Percentiles rank a stretch among this genome's conserved stretches.
phyloP scores from a whole-genome alignment of 2,797 vertebrate genomes.

The Pteronotus mesoamericanus region DNA sequence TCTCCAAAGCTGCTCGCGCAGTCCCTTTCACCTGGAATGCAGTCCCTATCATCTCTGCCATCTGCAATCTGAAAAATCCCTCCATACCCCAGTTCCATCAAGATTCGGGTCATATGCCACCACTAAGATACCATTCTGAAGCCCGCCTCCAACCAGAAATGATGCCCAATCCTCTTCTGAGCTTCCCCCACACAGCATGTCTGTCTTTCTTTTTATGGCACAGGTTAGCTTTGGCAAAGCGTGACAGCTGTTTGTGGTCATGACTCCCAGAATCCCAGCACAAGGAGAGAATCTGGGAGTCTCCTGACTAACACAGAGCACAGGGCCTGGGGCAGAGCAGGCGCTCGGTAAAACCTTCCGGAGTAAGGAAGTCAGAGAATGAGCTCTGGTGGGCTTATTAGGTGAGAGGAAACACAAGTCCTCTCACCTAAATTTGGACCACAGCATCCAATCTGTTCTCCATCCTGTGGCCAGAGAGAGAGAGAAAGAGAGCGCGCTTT shows the following conservation, averaged over 20 bases:
- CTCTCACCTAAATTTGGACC: conserved; percentile 10
- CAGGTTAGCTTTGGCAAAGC: conserved; percentile 60
- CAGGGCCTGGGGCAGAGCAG: not conserved
- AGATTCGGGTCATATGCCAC: conserved; percentile 39
- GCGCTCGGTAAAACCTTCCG: conserved; percentile 15
- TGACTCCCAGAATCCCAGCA: conserved; percentile 46
- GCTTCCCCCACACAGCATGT: conserved; percentile 39
- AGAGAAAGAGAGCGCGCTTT: conserved; percentile 13
- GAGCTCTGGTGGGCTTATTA: not conserved
- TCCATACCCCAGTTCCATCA: conserved; percentile 15
- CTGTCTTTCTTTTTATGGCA: conserved; percentile 53
- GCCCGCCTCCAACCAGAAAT: conserved; percentile 42
- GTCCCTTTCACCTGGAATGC: conserved; percentile 8
- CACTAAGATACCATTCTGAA: conserved; percentile 46
- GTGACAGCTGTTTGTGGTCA: conserved; percentile 53
- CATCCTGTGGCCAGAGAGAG: not conserved
- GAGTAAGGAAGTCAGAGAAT: not conserved
- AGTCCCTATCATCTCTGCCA: conserved; percentile 19
- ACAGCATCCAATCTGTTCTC: not conserved
- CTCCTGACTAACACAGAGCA: not conserved
- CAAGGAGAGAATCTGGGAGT: conserved; percentile 52
- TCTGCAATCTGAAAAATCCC: conserved; percentile 35
- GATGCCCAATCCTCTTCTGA: conserved; percentile 37
- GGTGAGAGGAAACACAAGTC: not conserved
- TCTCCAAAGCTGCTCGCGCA: not conserved